Base-by-base conservation (phyloP, 2,797 vertebrate species). In the Chelidonichthys spinosus region DNA sequence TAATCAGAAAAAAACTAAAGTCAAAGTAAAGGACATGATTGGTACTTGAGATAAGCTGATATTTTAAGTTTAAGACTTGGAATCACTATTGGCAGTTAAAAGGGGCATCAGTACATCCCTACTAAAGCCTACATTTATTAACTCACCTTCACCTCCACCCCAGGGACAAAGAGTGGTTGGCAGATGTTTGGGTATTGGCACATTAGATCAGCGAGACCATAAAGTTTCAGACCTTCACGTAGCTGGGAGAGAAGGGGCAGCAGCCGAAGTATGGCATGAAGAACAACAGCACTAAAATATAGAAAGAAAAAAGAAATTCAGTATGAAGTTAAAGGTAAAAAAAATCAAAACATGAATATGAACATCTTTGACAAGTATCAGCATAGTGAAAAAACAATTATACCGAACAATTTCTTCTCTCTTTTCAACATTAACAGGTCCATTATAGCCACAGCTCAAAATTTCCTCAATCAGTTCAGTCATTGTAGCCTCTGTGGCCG, bases 211-310 rank as follows among this genome's bases (percentile, higher is more conserved):
- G 49, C 15, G 49, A 52, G 49, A 52, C 10, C 18, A 52, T 52
- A 52, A 25, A 52, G 49, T 52, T 52, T 52, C 49, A 52, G 18
- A 52, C 49, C 49, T 25, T 11, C 49, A 32, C 5, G 18, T 32
- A 32, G 49, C 18, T 25, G 49, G 49, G 18, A 32, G 18, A 32
- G 49, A 52, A 52, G 18, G 25, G 25, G 25, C 25, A 25, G 25
- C 25, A 54, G 52, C 52, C 32, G 52, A 54, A 54, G 32, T 54
- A 54, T 54, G 32, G 52, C 47, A 18, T 49, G 47, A 49, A 49
- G 17, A 46, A 46, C 44, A 17, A 7, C 44, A 46, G 44, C 44
- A 46, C 13, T 15, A 17, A 46, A 15, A 46, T 46, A 46, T 46
- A 46, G 44, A 46, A 17, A 7, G 44, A 17, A 17, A 6, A 46